Base-by-base conservation (phyloP, 2,888 invertebrate species). In the Apodemia duryi region DNA sequence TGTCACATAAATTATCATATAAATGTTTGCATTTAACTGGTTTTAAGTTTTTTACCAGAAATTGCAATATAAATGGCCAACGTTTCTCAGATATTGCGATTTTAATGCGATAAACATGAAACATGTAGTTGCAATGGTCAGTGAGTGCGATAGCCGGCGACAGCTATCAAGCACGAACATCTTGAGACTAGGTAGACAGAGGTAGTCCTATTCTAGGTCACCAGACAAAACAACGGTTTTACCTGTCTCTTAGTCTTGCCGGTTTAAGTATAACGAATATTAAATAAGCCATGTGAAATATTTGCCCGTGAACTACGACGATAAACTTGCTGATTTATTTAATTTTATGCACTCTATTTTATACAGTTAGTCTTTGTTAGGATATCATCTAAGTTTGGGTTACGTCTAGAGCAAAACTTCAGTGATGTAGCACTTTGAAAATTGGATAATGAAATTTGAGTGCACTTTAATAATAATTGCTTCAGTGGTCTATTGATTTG, bases 151-250 rank as follows among this genome's bases (percentile, higher is more conserved):
- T 63, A 65, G 68, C 67, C 65, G 64, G 63, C 63, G 65, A 43
- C 67, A 63, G 66, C 65, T 74, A 80, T 81, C 78, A 73, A 74
- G 74, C 76, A 76, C 77, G 78, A 77, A 76, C 76, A 82, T 82
- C 78, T 81, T 78, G 77, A 81, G 81, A 81, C 79, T 78, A 77
- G 75, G 75, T 66, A 70, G 57, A 57, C 57, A 32, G 54, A 57
- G 49, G 49, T 49, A 49, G 69, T 74, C 74, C 74, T 78, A 78
- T 82, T 82, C 79, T 81, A 74, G 82, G 80, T 82, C 82, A 82
- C 81, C 74, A 83, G 82, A 83, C 82, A 74, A 77, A 69, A 73
- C 83, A 86, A 86, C 84, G 84, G 85, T 85, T 72, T 68, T 70
- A 72, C 71, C 72, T 73, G 74, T 73, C 71, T 70, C 70, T 67